Percentiles rank a stretch among this genome's conserved stretches.
Evolutionary conservation across 1,140 invertebrate genomes (phyloP).

Genomic region (Drosophila baimaii): DNA sequence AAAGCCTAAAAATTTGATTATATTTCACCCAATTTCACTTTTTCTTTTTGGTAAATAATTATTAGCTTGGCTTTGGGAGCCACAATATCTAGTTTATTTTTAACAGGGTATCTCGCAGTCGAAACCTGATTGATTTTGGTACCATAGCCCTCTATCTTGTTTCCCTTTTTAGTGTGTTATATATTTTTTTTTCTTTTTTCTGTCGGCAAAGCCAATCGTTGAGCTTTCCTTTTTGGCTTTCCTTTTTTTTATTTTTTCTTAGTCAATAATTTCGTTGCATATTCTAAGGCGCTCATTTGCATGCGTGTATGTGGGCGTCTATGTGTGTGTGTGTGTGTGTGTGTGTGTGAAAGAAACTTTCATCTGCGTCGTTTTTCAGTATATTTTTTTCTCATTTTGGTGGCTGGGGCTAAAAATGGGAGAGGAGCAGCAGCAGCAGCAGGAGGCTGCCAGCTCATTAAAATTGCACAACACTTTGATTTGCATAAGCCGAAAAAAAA

Average conservation of each 20-base stretch:
- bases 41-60: fast-evolving
- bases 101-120: background rate
- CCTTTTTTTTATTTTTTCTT: slow-evolving; percentile 10
- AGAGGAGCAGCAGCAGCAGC: background rate
- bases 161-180: slow-evolving; percentile 3
- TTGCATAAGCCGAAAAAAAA: slow-evolving; percentile 57
- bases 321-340: slow-evolving; percentile 3
- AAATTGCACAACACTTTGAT: slow-evolving; percentile 81
- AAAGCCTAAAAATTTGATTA: background rate
- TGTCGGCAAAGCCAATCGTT: slow-evolving; percentile 22
- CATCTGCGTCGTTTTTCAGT: slow-evolving; percentile 45
- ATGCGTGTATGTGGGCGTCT: slow-evolving; percentile 12
- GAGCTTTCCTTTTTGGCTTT: background rate
- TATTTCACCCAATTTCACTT: too few relatives aligned
- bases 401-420: background rate
- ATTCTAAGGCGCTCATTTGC: slow-evolving; percentile 48
- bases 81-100: too few relatives aligned
- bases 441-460: slow-evolving; percentile 57
- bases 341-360: slow-evolving; percentile 14
- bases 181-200: background rate
- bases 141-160: background rate
- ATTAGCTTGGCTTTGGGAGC: background rate
- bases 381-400: slow-evolving; percentile 2
- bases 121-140: background rate
- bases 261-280: slow-evolving; percentile 47